These are phyloP conservation scores for Myoxocephalus aenaeus DNA, from an alignment of 2,797 vertebrate species.

Conservation along the genomic window DNA sequence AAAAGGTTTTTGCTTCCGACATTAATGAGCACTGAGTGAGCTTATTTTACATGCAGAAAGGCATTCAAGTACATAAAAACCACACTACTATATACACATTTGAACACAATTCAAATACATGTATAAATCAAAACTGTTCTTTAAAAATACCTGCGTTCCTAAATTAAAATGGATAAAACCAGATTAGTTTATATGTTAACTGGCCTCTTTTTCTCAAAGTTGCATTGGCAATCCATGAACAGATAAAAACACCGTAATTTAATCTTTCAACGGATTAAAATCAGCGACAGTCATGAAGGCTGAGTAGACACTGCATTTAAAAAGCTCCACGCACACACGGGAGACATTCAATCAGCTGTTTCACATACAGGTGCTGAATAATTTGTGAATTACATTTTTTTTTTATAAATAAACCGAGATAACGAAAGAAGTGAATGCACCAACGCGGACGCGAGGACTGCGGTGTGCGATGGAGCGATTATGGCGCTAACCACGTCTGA, in stretches of 20 bases:
- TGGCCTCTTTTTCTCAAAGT: constrained; percentile 2
- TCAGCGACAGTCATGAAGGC: neutral
- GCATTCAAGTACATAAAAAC: constrained; percentile 27
- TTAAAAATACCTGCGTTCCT: neutral
- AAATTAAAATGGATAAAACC: neutral
- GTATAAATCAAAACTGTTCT: neutral
- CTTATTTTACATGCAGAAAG: constrained; percentile 41
- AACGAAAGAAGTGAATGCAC: too few species aligned
- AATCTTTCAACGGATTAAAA: neutral
- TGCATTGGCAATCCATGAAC: constrained; percentile 25
- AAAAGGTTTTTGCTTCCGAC: constrained; percentile 26
- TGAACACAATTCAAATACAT: neutral
- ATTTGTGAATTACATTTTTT: neutral
- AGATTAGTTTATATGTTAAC: neutral
- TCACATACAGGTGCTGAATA: too few species aligned
- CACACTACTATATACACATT: constrained; percentile 40
- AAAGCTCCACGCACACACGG: neutral
- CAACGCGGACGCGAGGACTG: neutral
- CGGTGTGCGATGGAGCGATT: constrained; percentile 8
- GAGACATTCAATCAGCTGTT: neutral
- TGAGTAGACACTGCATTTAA: neutral
- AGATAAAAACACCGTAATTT: neutral
- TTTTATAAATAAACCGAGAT: neutral
- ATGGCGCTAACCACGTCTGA: neutral
- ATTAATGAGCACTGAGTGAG: constrained; percentile 21